Base-by-base conservation (phyloP, 2,113 vertebrate genomes). In the Corvus moneduloides region DNA sequence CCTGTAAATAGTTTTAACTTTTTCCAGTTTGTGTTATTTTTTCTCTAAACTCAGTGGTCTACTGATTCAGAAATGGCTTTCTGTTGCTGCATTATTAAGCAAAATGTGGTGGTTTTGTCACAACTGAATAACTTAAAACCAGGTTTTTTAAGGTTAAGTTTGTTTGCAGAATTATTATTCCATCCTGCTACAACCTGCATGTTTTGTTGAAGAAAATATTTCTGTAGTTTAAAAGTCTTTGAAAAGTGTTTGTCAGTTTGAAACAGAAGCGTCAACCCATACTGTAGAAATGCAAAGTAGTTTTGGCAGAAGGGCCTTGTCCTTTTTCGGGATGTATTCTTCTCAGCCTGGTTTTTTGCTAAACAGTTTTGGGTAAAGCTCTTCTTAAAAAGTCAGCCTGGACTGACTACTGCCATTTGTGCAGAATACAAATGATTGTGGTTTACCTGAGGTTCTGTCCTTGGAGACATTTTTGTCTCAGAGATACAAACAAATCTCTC, bases 391-490 rank as follows among this genome's bases (percentile, higher is more conserved):
- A 82, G 21, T 32, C 54, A 74, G 32, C 32, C 49, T 85, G 81
- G 11, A 46, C 58, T 51, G n/a, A 54, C 52, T 33, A 1, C 16
- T 91, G 74, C 54, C 16, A 3, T 49, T 89, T 69, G 35, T 68
- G 94, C 63, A 79, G 84, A 79, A 87, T 76, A 58, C 2, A 0
- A 89, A 87, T 89, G 77, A 33, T 30, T 55, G n/a, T 41, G 17
- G 16, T 91, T 93, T 91, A 96, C 84, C 78, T 94, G 77, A 83
- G 46, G 16, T 66, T 72, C n/a, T 91, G 89, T 84, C 77, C 62
- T 78, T 84, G 73, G 84, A 92, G 83, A 73, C 32, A 1, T 54
- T 75, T 87, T 64, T 73, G n/a, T 90, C 78, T 94, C 16, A 6
- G 67, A 75, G 39, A 80, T 73, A 62, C 54, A 95, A 89, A 91